A percentile compares a stretch with the other conserved stretches of the same genome.
phyloP scores from a whole-genome alignment of 2,888 invertebrate genomes.

The Chaetoderma sp. region DNA sequence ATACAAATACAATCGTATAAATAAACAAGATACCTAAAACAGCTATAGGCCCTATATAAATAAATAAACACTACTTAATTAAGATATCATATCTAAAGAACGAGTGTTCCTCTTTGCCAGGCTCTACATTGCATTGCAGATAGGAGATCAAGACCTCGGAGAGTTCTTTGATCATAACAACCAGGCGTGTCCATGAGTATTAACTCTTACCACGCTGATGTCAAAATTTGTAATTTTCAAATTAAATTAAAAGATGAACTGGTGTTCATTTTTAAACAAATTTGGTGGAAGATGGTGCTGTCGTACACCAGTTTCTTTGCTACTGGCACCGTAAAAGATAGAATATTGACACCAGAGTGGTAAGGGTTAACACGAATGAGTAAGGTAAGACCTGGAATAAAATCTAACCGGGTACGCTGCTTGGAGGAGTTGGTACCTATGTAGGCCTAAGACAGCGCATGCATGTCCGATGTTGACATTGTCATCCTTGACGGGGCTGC shows the following conservation, averaged over 20 bases:
- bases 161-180: constrained; percentile 26
- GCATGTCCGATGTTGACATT: background rate
- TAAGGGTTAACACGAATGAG: constrained; percentile 4
- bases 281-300: no score
- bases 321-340: no score
- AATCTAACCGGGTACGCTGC: constrained; percentile 11
- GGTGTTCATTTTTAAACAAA: no score
- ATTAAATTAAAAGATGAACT: no score
- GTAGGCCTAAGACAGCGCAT: background rate
- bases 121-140: constrained; percentile 19
- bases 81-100: background rate
- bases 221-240: no score
- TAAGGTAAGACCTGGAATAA: constrained; percentile 12
- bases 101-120: constrained; percentile 5
- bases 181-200: constrained; percentile 17
- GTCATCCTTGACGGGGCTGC: background rate
- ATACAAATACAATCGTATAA: no score
- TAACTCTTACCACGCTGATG: no score
- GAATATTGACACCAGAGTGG: no score
- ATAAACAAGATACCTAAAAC: no score
- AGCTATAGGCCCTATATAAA: no score
- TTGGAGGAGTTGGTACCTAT: background rate
- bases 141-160: constrained; percentile 21
- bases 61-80: no score
- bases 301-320: no score